These are phyloP conservation scores for Chironomus riparius DNA, from an alignment of 2,888 invertebrate genomes.

Conservation along the genomic window DNA sequence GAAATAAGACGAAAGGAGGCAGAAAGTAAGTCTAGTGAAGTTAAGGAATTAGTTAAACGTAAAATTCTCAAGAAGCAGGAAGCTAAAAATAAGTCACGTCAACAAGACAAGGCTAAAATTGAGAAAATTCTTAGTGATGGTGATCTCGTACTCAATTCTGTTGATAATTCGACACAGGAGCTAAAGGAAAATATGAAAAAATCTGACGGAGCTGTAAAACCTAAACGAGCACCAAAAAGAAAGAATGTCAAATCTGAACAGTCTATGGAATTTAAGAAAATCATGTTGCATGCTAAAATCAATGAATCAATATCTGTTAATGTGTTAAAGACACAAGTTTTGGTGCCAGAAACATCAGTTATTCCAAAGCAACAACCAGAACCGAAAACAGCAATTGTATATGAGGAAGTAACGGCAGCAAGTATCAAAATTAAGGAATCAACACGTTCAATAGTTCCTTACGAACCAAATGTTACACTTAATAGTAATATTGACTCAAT, in stretches of 20 bases:
- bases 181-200: slow-evolving; percentile 9
- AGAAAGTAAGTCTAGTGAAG: slow-evolving; percentile 17
- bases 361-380: too few relatives aligned
- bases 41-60: slow-evolving; percentile 16
- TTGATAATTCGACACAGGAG: neutral
- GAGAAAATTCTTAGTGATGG: slow-evolving; percentile 18
- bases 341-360: too few relatives aligned
- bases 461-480: too few relatives aligned
- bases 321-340: too few relatives aligned
- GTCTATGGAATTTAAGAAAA: neutral
- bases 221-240: neutral
- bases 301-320: too few relatives aligned
- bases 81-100: neutral
- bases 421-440: too few relatives aligned
- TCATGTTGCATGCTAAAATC: neutral
- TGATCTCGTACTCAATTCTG: neutral
- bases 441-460: too few relatives aligned
- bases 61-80: slow-evolving; percentile 20
- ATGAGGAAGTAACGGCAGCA: too few relatives aligned
- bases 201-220: neutral
- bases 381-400: too few relatives aligned
- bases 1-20: slow-evolving; percentile 30
- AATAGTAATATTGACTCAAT: too few relatives aligned
- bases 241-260: neutral
- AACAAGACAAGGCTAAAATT: slow-evolving; percentile 10